Base-by-base conservation (phyloP, 2,797 vertebrate genomes). In the Lateolabrax maculatus region DNA sequence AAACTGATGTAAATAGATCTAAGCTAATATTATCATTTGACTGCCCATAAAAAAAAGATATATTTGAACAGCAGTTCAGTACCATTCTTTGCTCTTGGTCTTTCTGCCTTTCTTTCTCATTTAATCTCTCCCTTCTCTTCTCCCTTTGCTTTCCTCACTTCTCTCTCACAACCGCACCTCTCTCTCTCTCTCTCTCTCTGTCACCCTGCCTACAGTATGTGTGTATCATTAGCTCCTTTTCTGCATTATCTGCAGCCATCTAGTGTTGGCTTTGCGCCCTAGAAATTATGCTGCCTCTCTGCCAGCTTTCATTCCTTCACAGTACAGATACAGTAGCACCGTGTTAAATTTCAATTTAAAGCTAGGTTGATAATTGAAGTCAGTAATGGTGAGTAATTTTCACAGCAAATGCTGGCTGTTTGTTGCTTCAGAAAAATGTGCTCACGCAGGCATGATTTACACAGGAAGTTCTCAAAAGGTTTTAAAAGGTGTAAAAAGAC, bases 191-290 rank as follows among this genome's bases (percentile, higher is more conserved):
- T 64, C 61, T 64, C 65, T 67, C 84, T 71, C 41, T 80, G 55
- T 81, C 90, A 84, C 75, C 44, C 84, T 87, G 82, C 79, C 73
- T 85, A 81, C 91, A 78, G 90, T 88, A 85, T 79, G 81, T 89
- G 85, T 58, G 84, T 89, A 93, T 94, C 92, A 95, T 95, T 95
- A 93, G 89, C 90, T 92, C 87, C 89, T 94, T 93, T 95, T 92
- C 90, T 94, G 92, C 95, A 95, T 95, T 96, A 95, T 96, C 95
- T 96, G 95, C 95, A 96, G 96, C 96, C 96, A 96, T 95, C 96
- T 96, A 96, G 96, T 95, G 95, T 96, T 89, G 92, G 94, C 91
- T 95, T 92, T 92, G 94, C 91, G 95, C 92, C 92, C 91, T 94
- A 90, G 93, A 94, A 94, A 92, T 91, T 81, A 87, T 79, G 62